A percentile compares a stretch with the other conserved stretches of the same genome.
phyloP scores from a whole-genome alignment of 2,797 vertebrate genomes.

The Gambelia wislizenii region DNA sequence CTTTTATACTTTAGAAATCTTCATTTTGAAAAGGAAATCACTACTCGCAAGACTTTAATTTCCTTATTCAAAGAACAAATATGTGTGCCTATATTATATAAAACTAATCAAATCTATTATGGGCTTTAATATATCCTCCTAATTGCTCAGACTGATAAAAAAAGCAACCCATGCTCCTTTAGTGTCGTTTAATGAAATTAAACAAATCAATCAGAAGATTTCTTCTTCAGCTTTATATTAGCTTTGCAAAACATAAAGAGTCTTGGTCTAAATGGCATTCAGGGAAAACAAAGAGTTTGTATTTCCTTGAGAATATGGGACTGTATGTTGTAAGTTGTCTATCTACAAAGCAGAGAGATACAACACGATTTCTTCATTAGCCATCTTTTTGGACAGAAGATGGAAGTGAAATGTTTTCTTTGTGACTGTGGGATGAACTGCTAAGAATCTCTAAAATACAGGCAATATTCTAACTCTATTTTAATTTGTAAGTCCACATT shows the following conservation, averaged over 20 bases:
- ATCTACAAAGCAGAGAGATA: constrained; percentile 63
- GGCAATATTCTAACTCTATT: constrained; percentile 58
- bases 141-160: constrained; percentile 64
- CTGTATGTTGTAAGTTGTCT: constrained; percentile 39
- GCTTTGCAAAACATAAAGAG: constrained; percentile 54
- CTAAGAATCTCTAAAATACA: constrained; percentile 66
- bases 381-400: constrained; percentile 48
- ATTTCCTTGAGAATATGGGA: constrained; percentile 59
- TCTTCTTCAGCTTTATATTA: constrained; percentile 65
- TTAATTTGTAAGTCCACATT: constrained; percentile 51
- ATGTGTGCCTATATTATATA: constrained; percentile 40
- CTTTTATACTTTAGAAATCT: constrained; percentile 40
- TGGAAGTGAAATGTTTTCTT: constrained; percentile 65
- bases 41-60: constrained; percentile 53
- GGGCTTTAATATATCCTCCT: constrained; percentile 51
- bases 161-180: constrained; percentile 54
- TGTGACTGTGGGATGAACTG: constrained; percentile 51
- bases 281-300: constrained; percentile 31
- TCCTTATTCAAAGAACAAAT: constrained; percentile 42
- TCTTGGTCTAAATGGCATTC: constrained; percentile 48
- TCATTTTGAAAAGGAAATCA: constrained; percentile 30
- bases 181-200: constrained; percentile 78
- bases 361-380: constrained; percentile 64
- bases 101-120: constrained; percentile 62
- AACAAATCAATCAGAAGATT: constrained; percentile 78